Evolutionary conservation across 1,140 invertebrate species (phyloP), one percentile per base, ranked within the genome.

Genomic region (Pararge aegeria): DNA sequence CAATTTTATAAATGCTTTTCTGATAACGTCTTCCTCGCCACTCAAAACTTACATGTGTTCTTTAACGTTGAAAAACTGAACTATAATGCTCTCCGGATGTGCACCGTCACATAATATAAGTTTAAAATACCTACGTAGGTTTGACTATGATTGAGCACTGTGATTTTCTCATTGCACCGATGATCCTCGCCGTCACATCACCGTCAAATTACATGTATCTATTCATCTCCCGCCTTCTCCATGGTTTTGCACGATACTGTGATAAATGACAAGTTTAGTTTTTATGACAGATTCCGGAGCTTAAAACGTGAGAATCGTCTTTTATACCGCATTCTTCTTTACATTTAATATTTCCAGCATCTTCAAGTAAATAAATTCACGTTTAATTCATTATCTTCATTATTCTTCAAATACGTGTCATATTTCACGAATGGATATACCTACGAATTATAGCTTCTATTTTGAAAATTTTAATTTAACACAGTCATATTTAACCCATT

Each of bases 151-250:
- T 34, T 10, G 30, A 34, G n/a, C 30, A n/a, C 9, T 0, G 27
- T 34, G 9, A 34, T 34, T 34, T 30, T 34, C 30, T 34, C 30
- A 34, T 34, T 34, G 30, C 30, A 0, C 30, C 30, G 30, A 34
- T 34, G 30, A 34, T 34, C 30, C n/a, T 34, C 10, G 30, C 30
- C 10, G 30, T 34, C 30, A 34, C 30, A 34, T 34, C 30, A 34
- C 30, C n/a, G 30, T 34, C 30, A 34, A 34, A 34, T 34, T 34
- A 34, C 30, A 34, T 34, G 30, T 34, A 34, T 34, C 30, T 34
- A 10, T 12, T 34, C 9, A 34, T 34, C 30, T 34, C n/a, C n/a
- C n/a, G n/a, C n/a, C n/a, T n/a, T n/a, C n/a, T 24, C 3, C 12
- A 12, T 4, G 30, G 30, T 34, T 34, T 12, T 6, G 30, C 10